Base-by-base conservation (phyloP, 2,113 vertebrate species). In the Daubentonia madagascariensis region DNA sequence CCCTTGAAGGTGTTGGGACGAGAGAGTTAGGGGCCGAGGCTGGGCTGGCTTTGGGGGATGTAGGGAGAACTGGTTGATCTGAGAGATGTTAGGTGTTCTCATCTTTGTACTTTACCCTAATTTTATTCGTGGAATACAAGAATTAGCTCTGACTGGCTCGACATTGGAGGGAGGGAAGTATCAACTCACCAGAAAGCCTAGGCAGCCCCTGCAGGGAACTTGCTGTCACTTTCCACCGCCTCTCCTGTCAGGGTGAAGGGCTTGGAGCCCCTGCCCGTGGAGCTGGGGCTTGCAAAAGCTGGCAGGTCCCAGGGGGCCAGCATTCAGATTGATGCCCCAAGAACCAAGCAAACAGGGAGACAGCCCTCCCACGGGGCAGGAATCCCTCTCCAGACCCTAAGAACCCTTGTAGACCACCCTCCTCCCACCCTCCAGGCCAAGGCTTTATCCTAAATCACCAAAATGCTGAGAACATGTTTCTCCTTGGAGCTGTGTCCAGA, bases 391-490 rank as follows among this genome's bases (percentile, higher is more conserved):
- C 16, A 63, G 37, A 32, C 37, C 30, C 37, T 35, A 50, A 73
- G 70, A 48, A 3, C n/a, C 37, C 59, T 40, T 30, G 1, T 0
- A 9, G 59, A 76, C 6, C 37, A 6, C 10, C 32, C 17, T 13
- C 3, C 14, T 48, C 72, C 52, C 1, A 0, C 5, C 23, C 25
- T 11, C 1, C 2, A 4, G 88, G 18, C 57, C 3, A 11, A 81
- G 40, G 65, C 59, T 85, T 97, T 93, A 90, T 87, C 97, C 73
- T 93, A 92, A 91, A 76, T 89, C 68, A 85, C 85, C 70, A 57
- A 73, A 96, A 93, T 87, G 8, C 80, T 22, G 83, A 92, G 97
- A 95, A 88, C 93, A 73, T 1, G 76, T 97, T 96, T 94, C 68
- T 88, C 81, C 25, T 37, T 23, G 11, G 43, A 76, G 57, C 25